phyloP scores from a whole-genome alignment of 2,113 vertebrate species.

The Sceloporus tristichus region DNA sequence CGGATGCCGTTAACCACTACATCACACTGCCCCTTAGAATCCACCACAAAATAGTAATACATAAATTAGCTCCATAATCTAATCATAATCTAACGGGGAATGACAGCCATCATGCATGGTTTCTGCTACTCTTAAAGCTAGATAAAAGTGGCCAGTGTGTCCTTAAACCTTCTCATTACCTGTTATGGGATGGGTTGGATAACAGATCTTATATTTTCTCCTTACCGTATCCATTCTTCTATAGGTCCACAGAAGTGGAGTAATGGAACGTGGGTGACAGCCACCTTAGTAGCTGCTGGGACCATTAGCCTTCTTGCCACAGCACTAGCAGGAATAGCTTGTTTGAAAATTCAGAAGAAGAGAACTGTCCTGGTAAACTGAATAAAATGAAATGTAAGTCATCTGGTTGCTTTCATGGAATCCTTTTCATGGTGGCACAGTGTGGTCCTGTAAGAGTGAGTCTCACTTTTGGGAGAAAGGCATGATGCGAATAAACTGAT shows the following conservation, averaged over 20 bases:
- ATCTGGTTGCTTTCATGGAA: no score
- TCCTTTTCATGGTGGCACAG: not conserved
- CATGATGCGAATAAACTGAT: no score
- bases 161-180: no score
- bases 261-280: not conserved
- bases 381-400: conserved; percentile 48
- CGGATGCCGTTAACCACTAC: not conserved
- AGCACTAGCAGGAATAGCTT: not conserved
- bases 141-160: not conserved
- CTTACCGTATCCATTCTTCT: not conserved
- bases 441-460: no score
- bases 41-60: not conserved
- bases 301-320: conserved; percentile 33
- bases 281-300: not conserved
- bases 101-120: not conserved
- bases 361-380: conserved; percentile 45
- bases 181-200: no score
- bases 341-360: conserved; percentile 42
- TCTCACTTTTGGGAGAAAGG: no score
- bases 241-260: conserved; percentile 44
- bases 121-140: not conserved
- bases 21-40: not conserved
- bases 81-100: not conserved
- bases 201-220: not conserved
- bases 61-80: not conserved